Conservation (phyloP, 2,888 invertebrate species). For the Eilema griseolum region DNA sequence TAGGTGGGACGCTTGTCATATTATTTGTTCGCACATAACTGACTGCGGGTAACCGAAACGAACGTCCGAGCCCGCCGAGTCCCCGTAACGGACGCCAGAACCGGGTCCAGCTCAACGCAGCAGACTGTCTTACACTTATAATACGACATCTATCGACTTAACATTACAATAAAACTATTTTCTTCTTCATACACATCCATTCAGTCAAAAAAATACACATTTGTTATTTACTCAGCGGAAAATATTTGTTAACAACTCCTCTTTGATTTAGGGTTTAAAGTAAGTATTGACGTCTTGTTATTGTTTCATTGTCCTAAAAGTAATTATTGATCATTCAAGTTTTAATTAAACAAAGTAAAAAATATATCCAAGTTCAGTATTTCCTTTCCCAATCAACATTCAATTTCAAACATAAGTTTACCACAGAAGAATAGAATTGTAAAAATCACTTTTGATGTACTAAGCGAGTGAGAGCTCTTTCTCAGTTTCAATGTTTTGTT, state of each 20-base stretch:
- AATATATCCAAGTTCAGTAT: background rate
- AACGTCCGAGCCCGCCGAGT: background rate
- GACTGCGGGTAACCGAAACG: background rate
- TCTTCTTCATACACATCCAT: background rate
- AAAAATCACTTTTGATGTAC: too few relatives aligned
- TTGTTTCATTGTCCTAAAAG: background rate
- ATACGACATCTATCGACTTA: background rate
- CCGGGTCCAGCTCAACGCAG: background rate
- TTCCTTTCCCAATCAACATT: background rate
- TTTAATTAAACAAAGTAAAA: too few relatives aligned
- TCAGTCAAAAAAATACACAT: background rate
- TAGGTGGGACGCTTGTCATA: too few relatives aligned
- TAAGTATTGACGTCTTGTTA: too few relatives aligned
- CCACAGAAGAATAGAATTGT: background rate
- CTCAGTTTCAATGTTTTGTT: too few relatives aligned
- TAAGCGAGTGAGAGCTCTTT: too few relatives aligned
- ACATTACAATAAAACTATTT: background rate
- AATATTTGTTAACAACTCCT: background rate
- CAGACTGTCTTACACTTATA: background rate
- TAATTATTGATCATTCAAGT: background rate
- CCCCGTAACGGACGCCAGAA: too few relatives aligned
- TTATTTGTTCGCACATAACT: background rate
- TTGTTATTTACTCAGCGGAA: background rate
- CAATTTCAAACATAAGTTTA: background rate
- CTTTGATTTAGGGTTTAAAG: background rate